These are phyloP conservation scores for Carabus problematicus DNA, from an alignment of 2,888 invertebrate species.

Conservation along the genomic window DNA sequence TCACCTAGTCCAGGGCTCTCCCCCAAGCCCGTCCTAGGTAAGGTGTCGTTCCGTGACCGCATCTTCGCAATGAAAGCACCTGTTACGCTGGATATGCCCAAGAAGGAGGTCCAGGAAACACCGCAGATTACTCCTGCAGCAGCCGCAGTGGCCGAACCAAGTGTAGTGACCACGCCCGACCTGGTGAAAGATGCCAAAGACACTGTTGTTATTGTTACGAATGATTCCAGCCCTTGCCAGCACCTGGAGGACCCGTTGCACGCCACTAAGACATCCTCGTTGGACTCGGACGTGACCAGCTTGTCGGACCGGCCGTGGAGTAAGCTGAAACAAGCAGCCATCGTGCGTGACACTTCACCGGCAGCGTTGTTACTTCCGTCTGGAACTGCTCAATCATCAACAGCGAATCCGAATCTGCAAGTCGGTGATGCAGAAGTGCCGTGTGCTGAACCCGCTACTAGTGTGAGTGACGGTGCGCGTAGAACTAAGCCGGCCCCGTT, in stretches of 20 bases:
- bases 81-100: background rate
- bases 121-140: no score
- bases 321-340: constrained; percentile 78
- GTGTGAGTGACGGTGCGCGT: constrained; percentile 18
- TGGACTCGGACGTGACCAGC: background rate
- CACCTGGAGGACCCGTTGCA: no score
- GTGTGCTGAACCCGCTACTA: background rate
- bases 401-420: background rate
- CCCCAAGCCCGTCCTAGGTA: constrained; percentile 48
- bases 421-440: no score
- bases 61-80: background rate
- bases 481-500: constrained; percentile 52
- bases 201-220: background rate
- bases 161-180: constrained; percentile 1
- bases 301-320: constrained; percentile 66
- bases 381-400: no score
- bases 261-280: background rate
- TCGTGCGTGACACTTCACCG: constrained; percentile 60
- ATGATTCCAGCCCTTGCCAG: background rate
- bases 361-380: constrained; percentile 44
- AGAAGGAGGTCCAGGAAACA: background rate
- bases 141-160: background rate
- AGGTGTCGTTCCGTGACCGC: constrained; percentile 53
- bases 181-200: background rate
- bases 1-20: constrained; percentile 47